Percentiles rank a stretch among this genome's conserved stretches.
Conservation (phyloP, 2,888 invertebrate species). For the Salpingus planirostris region DNA sequence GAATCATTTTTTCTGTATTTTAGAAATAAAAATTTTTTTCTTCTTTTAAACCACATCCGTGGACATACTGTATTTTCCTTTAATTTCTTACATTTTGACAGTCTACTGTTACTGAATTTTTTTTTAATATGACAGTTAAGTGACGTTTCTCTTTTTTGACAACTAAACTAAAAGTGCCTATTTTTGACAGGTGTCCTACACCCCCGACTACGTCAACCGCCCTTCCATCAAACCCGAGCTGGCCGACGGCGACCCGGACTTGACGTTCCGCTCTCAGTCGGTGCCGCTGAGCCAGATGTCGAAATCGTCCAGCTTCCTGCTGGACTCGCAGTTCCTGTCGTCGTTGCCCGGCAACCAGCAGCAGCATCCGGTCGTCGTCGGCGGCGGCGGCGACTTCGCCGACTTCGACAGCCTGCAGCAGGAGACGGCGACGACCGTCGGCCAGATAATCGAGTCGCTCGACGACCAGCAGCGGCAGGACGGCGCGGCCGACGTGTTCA, state of each 20-base stretch:
- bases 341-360: slow-evolving; percentile 44
- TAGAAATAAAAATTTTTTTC: no score
- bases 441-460: slow-evolving; percentile 56
- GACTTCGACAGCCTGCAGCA: slow-evolving; percentile 58
- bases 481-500: no score
- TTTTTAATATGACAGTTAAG: no score
- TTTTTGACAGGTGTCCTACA: no score
- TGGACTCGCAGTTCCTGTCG: slow-evolving; percentile 14
- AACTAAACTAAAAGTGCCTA: no score
- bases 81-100: no score
- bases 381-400: slow-evolving; percentile 62
- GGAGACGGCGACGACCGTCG: slow-evolving; percentile 54
- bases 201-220: slow-evolving; percentile 41
- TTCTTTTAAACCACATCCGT: no score
- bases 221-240: slow-evolving; percentile 16
- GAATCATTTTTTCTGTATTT: no score
- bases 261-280: slow-evolving; percentile 61
- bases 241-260: slow-evolving; percentile 53
- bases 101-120: no score
- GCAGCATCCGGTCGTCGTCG: slow-evolving; percentile 52
- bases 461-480: slow-evolving; percentile 44
- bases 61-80: no score
- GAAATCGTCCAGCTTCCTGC: slow-evolving; percentile 8
- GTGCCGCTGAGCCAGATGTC: slow-evolving; percentile 48
- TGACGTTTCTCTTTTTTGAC: no score